A percentile compares a stretch with the other conserved stretches of the same genome.
phyloP scores from a whole-genome alignment of 2,888 invertebrate species.

The Eledona agricola region DNA sequence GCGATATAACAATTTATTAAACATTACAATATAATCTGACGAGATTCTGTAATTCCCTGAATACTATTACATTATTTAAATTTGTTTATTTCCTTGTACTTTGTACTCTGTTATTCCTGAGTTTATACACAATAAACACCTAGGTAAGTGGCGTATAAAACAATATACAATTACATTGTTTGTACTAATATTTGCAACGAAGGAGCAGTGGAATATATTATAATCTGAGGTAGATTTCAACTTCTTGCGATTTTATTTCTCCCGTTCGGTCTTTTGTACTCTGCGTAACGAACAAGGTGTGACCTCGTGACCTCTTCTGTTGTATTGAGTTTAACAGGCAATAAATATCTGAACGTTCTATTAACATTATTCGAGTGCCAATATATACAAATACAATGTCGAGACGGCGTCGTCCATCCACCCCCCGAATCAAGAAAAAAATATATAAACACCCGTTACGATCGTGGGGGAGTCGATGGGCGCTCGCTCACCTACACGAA shows the following conservation, averaged over 20 bases:
- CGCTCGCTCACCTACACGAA: constrained; percentile 12
- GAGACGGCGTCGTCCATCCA: constrained; percentile 11
- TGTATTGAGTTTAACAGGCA: constrained; percentile 52
- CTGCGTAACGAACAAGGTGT: constrained; percentile 36
- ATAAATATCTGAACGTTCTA: constrained; percentile 49
- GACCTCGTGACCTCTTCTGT: too few relatives aligned
- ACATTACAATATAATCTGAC: constrained; percentile 41
- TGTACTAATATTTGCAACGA: constrained; percentile 49
- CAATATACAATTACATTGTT: constrained; percentile 51
- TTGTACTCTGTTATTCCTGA: constrained; percentile 52
- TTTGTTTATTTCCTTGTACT: constrained; percentile 40
- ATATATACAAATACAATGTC: constrained; percentile 46
- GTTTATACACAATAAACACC: constrained; percentile 52
- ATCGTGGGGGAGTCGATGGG: constrained; percentile 1
- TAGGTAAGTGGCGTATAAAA: constrained; percentile 51
- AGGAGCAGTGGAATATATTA: constrained; percentile 42
- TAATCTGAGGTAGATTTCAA: constrained; percentile 55
- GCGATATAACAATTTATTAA: constrained; percentile 35
- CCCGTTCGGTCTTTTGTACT: constrained; percentile 51
- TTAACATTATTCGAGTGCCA: constrained; percentile 53
- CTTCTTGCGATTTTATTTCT: constrained; percentile 18
- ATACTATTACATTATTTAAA: constrained; percentile 38
- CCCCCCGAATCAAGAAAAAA: constrained; percentile 1
- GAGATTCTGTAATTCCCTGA: constrained; percentile 52
- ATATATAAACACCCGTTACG: constrained; percentile 2